phyloP scores from a whole-genome alignment of 2,797 vertebrate genomes.

The Clamator glandarius region DNA sequence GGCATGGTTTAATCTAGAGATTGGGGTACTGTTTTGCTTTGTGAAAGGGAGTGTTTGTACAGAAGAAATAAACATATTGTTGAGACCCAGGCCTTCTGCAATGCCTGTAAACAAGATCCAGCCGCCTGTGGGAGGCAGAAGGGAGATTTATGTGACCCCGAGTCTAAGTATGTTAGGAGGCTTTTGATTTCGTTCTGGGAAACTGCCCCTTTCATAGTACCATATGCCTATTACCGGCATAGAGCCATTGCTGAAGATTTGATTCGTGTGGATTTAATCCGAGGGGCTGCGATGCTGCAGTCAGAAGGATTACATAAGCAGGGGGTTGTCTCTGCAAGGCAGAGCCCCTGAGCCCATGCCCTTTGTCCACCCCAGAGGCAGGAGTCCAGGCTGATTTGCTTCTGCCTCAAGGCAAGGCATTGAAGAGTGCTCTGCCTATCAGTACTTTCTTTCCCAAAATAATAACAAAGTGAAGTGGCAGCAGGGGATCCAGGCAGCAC shows the following conservation, averaged over 20 bases:
- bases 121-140: conserved; percentile 42
- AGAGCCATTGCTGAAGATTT: neutral
- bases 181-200: conserved; percentile 63
- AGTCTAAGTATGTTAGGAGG: conserved; percentile 59
- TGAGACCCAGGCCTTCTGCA: conserved; percentile 53
- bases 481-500: conserved; percentile 15
- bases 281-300: neutral
- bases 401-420: conserved; percentile 16
- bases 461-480: conserved; percentile 39
- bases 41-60: conserved; percentile 26
- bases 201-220: conserved; percentile 21
- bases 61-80: conserved; percentile 55
- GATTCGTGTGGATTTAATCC: conserved; percentile 13
- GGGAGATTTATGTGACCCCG: conserved; percentile 57
- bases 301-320: neutral
- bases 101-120: conserved; percentile 56
- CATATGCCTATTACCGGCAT: neutral
- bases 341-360: neutral
- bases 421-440: neutral
- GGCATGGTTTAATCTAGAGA: neutral
- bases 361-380: neutral
- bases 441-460: conserved; percentile 23
- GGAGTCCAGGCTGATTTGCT: neutral
- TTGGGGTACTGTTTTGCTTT: neutral
- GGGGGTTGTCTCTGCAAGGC: neutral